Conservation (phyloP, 1,140 invertebrate species). For the Pachyrhynchus sulphureomaculatus region DNA sequence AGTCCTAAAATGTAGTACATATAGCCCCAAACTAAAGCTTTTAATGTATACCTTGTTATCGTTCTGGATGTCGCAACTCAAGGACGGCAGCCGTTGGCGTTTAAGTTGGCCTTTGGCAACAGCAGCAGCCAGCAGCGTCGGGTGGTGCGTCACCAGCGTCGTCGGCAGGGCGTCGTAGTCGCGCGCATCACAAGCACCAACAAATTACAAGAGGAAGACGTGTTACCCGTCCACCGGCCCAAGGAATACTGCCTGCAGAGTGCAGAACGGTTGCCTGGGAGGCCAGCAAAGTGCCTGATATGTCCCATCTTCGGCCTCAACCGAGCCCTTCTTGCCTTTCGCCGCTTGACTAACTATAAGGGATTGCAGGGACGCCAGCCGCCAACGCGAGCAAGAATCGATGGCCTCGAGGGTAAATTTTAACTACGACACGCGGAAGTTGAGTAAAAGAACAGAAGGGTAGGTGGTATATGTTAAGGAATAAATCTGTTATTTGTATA, state of each 20-base stretch:
- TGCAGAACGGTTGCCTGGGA: constrained; percentile 23
- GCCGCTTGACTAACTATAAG: constrained; percentile 11
- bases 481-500: too few relatives aligned
- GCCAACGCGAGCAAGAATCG: constrained; percentile 23
- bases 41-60: constrained; percentile 15
- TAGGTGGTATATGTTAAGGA: too few relatives aligned
- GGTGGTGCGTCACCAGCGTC: constrained; percentile 19
- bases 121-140: neutral
- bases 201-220: constrained; percentile 25
- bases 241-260: constrained; percentile 28
- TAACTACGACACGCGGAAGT: neutral
- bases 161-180: constrained; percentile 15
- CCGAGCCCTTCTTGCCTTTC: constrained; percentile 27
- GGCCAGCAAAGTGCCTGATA: constrained; percentile 7
- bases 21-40: constrained; percentile 1
- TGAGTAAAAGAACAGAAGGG: neutral
- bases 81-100: constrained; percentile 2
- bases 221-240: constrained; percentile 23
- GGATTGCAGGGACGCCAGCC: constrained; percentile 17
- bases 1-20: constrained; percentile 9
- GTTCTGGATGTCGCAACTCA: constrained; percentile 1
- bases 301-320: constrained; percentile 19
- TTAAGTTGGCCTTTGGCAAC: constrained; percentile 11
- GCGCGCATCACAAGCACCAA: constrained; percentile 14
- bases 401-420: constrained; percentile 14